A percentile compares a stretch with the other conserved stretches of the same genome.
Evolutionary conservation across 2,888 invertebrate genomes (phyloP).

Genomic region (Oligia strigilis): DNA sequence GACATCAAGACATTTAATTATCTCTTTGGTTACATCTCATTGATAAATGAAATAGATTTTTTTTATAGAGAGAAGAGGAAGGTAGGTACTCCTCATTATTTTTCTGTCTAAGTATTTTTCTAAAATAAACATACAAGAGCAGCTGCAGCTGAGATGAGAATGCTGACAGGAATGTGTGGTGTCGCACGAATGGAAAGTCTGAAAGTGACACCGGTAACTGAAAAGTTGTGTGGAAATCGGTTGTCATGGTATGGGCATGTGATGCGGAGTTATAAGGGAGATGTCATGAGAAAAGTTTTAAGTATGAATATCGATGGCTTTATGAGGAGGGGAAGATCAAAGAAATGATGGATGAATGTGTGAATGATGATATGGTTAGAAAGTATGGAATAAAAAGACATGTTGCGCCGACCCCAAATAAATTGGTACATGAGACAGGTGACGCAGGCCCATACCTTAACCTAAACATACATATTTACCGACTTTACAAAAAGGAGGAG

Average conservation of each 20-base stretch:
- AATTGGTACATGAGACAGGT: no score
- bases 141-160: no score
- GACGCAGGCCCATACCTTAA: no score
- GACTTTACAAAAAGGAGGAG: no score
- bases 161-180: no score
- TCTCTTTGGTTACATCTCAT: neutral
- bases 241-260: no score
- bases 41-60: neutral
- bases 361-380: neutral
- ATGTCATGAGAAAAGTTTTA: no score
- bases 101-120: neutral
- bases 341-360: neutral
- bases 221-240: no score
- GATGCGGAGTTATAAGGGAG: neutral
- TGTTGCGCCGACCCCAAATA: neutral
- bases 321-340: neutral
- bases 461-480: no score
- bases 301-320: neutral
- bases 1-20: neutral
- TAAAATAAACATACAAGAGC: no score
- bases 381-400: neutral
- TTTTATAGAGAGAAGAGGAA: neutral
- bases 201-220: no score
- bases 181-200: no score
- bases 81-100: neutral